A percentile compares a stretch with the other conserved stretches of the same genome.
These are phyloP conservation scores for Euwallacea similis DNA, from an alignment of 1,140 invertebrate genomes.

Conservation along the genomic window DNA sequence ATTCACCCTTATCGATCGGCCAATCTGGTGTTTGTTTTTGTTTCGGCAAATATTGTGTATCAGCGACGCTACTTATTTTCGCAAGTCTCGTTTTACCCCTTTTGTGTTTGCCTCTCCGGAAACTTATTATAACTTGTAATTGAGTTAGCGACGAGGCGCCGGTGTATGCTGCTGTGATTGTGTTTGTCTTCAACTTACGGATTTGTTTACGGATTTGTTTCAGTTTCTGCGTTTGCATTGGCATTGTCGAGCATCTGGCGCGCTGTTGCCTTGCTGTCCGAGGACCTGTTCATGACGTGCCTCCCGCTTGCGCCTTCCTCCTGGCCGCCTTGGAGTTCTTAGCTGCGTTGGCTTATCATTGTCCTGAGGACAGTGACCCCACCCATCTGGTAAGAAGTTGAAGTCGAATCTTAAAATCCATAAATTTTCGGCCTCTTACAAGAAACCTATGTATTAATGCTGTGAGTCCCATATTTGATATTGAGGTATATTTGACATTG, in stretches of 20 bases:
- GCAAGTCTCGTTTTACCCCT: constrained; percentile 7
- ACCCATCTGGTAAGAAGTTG: constrained; percentile 49
- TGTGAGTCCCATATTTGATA: too few species aligned
- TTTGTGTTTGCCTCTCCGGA: constrained; percentile 1
- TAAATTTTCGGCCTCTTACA: too few species aligned
- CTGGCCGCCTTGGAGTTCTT: constrained; percentile 60
- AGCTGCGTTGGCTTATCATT: constrained; percentile 57
- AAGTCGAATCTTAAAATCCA: too few species aligned
- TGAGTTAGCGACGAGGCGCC: constrained; percentile 3
- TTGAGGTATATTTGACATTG: too few species aligned
- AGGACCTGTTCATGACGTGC: constrained; percentile 63
- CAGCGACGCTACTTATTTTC: constrained; percentile 3
- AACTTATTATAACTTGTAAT: constrained; percentile 16
- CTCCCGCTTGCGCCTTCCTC: constrained; percentile 51
- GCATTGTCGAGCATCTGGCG: constrained; percentile 68
- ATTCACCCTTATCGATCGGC: constrained; percentile 10
- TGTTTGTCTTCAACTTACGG: background rate
- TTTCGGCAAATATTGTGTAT: constrained; percentile 10
- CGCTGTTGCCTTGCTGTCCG: constrained; percentile 65
- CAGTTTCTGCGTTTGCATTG: constrained; percentile 69
- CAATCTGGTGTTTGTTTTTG: constrained; percentile 14
- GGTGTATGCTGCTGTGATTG: constrained; percentile 2
- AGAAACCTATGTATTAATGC: too few species aligned
- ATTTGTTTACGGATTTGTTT: constrained; percentile 42
- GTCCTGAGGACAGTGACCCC: constrained; percentile 51